These are phyloP conservation scores for Nyctibius bracteatus DNA, from an alignment of 2,113 vertebrate genomes.

Conservation along the genomic window DNA sequence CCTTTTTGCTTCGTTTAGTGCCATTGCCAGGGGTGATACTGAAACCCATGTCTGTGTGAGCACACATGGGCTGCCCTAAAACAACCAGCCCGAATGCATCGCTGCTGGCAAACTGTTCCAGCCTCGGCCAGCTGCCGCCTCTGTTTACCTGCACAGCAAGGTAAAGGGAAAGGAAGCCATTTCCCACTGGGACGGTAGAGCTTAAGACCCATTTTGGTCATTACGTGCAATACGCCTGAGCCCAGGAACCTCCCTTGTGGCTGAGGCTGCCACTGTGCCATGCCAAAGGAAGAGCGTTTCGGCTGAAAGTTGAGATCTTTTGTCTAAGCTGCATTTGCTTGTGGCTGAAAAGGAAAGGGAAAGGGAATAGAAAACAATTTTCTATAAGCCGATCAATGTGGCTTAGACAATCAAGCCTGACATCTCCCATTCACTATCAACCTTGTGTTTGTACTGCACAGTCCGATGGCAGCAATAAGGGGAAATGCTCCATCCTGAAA, in stretches of 20 bases:
- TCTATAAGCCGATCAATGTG: background rate
- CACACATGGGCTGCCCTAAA: background rate
- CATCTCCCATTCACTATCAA: background rate
- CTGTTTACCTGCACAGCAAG: background rate
- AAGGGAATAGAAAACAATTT: background rate
- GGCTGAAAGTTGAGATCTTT: background rate
- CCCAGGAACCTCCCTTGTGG: fast-evolving
- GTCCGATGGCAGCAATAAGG: background rate
- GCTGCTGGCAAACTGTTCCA: background rate
- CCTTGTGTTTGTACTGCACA: background rate
- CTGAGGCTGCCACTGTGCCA: fast-evolving
- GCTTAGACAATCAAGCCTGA: background rate
- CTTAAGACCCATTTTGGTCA: background rate
- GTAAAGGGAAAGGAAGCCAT: background rate
- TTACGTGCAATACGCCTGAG: background rate
- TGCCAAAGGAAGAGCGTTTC: background rate
- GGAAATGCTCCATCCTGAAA: background rate
- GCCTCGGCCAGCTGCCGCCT: background rate
- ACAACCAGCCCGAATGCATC: background rate
- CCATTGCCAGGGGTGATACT: background rate
- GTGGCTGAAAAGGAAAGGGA: background rate
- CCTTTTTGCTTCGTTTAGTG: background rate
- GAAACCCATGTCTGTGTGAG: background rate
- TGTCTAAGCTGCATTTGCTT: background rate
- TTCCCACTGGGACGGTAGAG: background rate